phyloP scores from a whole-genome alignment of 92 coral and sea anemone species.

The Epizoanthus stellaris region DNA sequence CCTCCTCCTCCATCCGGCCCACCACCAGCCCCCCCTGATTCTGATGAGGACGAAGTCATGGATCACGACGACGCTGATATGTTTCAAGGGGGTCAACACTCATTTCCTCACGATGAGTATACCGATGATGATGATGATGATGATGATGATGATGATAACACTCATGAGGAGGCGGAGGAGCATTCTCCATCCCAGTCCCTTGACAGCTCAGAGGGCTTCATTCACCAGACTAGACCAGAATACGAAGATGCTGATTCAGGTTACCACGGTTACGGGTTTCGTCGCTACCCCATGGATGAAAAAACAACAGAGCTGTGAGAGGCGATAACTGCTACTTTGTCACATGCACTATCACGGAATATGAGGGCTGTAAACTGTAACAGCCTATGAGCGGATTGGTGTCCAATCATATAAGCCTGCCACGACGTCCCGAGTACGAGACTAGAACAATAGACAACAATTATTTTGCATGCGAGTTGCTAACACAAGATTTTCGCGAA shows the following conservation, averaged over 20 bases:
- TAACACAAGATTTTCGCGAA: too few relatives aligned
- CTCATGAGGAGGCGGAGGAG: slow-evolving; percentile 2
- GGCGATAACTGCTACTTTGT: too few relatives aligned
- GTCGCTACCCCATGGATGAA: slow-evolving; percentile 17
- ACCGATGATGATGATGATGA: slow-evolving; percentile 6
- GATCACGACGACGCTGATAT: not conserved
- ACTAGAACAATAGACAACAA: too few relatives aligned
- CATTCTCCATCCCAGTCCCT: slow-evolving; percentile 16
- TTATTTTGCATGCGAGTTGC: too few relatives aligned
- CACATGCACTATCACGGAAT: not conserved
- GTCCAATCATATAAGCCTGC: too few relatives aligned
- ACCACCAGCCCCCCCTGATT: slow-evolving; percentile 77
- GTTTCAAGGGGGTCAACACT: slow-evolving; percentile 35
- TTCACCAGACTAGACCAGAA: not conserved
- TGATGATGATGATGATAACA: not conserved
- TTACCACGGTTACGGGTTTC: slow-evolving; percentile 23
- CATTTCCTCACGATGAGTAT: not conserved
- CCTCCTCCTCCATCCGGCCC: slow-evolving; percentile 78
- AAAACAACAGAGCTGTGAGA: slow-evolving; percentile 36
- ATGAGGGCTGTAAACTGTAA: not conserved
- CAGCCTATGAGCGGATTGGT: too few relatives aligned
- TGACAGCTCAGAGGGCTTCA: slow-evolving; percentile 18
- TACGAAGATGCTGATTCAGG: slow-evolving; percentile 36
- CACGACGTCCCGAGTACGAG: too few relatives aligned
- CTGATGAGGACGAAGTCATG: slow-evolving; percentile 28